phyloP scores from a whole-genome alignment of 2,888 invertebrate genomes.

The Stenodema calcarata region DNA sequence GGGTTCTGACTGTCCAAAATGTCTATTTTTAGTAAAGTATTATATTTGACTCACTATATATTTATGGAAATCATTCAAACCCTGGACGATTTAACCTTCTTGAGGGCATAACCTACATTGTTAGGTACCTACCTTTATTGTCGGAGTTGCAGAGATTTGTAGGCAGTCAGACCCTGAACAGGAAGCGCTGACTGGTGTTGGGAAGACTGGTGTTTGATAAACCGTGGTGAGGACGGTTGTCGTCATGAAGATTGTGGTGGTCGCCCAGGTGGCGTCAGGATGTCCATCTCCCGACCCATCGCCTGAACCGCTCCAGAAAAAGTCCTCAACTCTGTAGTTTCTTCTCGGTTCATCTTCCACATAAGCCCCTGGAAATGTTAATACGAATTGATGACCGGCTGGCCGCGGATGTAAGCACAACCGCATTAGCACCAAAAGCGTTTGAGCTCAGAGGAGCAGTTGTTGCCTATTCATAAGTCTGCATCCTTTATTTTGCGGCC shows the following conservation, averaged over 20 bases:
- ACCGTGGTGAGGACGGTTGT: slow-evolving; percentile 76
- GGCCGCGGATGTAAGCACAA: too few species aligned
- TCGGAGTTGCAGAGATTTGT: slow-evolving; percentile 48
- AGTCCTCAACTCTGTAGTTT: slow-evolving; percentile 75
- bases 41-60: too few species aligned
- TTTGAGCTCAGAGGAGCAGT: too few species aligned
- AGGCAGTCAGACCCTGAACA: slow-evolving; percentile 31
- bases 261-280: slow-evolving; percentile 65
- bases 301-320: slow-evolving; percentile 88
- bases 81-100: neutral
- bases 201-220: slow-evolving; percentile 61
- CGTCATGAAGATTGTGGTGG: slow-evolving; percentile 69
- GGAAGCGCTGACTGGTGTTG: slow-evolving; percentile 16
- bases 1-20: too few species aligned
- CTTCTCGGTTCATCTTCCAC: slow-evolving; percentile 59
- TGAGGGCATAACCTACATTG: neutral
- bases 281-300: slow-evolving; percentile 68
- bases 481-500: too few species aligned
- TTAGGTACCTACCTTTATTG: slow-evolving; percentile 11
- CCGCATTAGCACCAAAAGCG: too few species aligned
- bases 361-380: slow-evolving; percentile 40
- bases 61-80: neutral
- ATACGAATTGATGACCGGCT: too few species aligned
- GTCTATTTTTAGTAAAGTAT: too few species aligned
- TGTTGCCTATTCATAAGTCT: too few species aligned